Percentiles rank a stretch among this genome's conserved stretches.
phyloP scores from a whole-genome alignment of 2,113 vertebrate genomes.

The Xiphophorus maculatus region DNA sequence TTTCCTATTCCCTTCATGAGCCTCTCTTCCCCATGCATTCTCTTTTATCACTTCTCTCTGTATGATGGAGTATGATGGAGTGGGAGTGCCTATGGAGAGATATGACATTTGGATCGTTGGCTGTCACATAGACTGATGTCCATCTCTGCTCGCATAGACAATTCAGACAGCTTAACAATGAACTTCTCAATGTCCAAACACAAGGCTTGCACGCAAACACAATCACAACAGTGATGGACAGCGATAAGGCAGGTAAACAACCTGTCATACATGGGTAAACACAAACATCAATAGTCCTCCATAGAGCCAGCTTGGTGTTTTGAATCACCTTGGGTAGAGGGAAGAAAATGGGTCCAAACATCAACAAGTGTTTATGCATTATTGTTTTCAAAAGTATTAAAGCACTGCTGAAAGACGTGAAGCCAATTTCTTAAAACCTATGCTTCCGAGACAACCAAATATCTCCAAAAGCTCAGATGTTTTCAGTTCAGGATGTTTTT shows the following conservation, averaged over 20 bases:
- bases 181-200: constrained; percentile 63
- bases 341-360: neutral
- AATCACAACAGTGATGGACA: constrained; percentile 39
- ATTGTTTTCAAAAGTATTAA: constrained; percentile 12
- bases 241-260: constrained; percentile 32
- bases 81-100: constrained; percentile 48
- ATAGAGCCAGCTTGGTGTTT: constrained; percentile 14
- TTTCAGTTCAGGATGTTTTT: too few relatives aligned
- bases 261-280: constrained; percentile 26
- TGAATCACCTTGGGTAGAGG: constrained; percentile 15
- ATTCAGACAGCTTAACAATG: constrained; percentile 69
- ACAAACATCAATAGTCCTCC: constrained; percentile 31
- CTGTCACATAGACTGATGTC: constrained; percentile 74
- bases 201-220: constrained; percentile 5
- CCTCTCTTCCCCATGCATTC: neutral
- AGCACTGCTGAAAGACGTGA: neutral
- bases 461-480: too few relatives aligned
- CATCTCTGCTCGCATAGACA: constrained; percentile 56
- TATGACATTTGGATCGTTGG: constrained; percentile 71
- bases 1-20: constrained; percentile 16
- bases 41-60: constrained; percentile 22
- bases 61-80: constrained; percentile 67
- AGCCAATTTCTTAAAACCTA: too few relatives aligned
- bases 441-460: too few relatives aligned
- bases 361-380: neutral